Percentiles rank a stretch among this genome's conserved stretches.
Evolutionary conservation across 2,888 invertebrate species (phyloP).

Genomic region (Elegia similella): DNA sequence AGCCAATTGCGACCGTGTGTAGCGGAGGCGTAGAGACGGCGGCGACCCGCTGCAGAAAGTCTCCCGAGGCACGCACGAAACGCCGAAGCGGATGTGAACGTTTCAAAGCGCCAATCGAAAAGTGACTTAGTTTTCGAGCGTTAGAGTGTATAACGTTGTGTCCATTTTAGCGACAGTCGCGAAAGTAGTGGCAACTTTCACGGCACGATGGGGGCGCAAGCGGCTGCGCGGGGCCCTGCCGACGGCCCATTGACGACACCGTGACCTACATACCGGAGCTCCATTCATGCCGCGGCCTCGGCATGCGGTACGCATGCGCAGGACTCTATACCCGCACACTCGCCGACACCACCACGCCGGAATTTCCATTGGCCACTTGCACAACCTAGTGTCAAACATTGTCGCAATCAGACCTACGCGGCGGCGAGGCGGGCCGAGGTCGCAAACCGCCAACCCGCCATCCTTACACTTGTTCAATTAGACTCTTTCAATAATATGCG

Average conservation of each 20-base stretch:
- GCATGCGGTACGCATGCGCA: constrained; percentile 53
- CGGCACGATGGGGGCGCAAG: constrained; percentile 73
- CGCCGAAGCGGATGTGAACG: constrained; percentile 78
- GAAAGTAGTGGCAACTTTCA: constrained; percentile 81
- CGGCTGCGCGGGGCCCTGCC: constrained; percentile 69
- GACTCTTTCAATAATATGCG: constrained; percentile 57
- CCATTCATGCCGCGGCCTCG: constrained; percentile 78
- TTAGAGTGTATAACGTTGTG: constrained; percentile 68
- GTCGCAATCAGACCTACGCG: constrained; percentile 64
- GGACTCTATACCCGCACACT: constrained; percentile 61
- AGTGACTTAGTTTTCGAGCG: constrained; percentile 64
- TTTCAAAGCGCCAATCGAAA: constrained; percentile 57
- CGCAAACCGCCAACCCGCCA: constrained; percentile 42
- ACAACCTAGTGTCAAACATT: constrained; percentile 59
- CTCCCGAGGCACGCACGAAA: constrained; percentile 66
- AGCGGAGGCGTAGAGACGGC: constrained; percentile 44
- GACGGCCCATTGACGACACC: constrained; percentile 80
- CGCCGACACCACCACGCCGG: constrained; percentile 57
- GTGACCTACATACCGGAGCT: constrained; percentile 78
- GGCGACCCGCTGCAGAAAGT: constrained; percentile 46
- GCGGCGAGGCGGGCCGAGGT: constrained; percentile 58
- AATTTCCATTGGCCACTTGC: constrained; percentile 71
- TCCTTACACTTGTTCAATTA: constrained; percentile 76
- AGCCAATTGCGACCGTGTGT: constrained; percentile 52
- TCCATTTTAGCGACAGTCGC: constrained; percentile 59